A percentile compares a stretch with the other conserved stretches of the same genome.
phyloP scores from a whole-genome alignment of 2,113 vertebrate genomes.

The Hemicordylus capensis region DNA sequence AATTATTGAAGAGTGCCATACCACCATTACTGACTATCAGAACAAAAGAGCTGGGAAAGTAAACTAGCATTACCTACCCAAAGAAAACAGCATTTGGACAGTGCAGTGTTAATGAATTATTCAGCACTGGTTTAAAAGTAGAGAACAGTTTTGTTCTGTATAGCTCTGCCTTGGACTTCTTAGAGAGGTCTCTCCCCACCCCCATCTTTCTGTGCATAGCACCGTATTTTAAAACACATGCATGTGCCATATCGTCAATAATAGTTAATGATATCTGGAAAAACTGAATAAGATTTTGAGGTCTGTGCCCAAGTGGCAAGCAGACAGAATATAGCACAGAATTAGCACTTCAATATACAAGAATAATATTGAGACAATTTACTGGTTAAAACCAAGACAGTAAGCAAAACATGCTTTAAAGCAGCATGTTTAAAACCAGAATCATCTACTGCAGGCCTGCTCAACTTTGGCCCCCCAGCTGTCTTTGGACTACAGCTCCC shows the following conservation, averaged over 20 bases:
- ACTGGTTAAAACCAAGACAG: too few species aligned
- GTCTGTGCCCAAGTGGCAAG: not conserved
- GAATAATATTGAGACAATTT: too few species aligned
- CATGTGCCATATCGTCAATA: fast-evolving
- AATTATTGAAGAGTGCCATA: constrained; percentile 76
- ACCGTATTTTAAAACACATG: not conserved
- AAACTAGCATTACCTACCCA: constrained; percentile 77
- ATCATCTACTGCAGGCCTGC: too few species aligned
- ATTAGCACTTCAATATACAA: not conserved
- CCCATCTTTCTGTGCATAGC: not conserved
- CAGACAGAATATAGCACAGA: not conserved
- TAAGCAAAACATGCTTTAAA: too few species aligned
- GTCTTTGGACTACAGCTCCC: too few species aligned
- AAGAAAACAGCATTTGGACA: constrained; percentile 80
- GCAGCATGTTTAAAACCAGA: too few species aligned
- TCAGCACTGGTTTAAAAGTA: constrained; percentile 77
- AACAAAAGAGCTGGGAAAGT: constrained; percentile 72
- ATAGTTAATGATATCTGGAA: fast-evolving
- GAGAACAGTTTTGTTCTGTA: constrained; percentile 23
- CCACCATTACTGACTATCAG: constrained; percentile 75
- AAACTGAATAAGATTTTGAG: not conserved
- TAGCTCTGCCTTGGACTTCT: constrained; percentile 46
- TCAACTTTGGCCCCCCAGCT: too few species aligned
- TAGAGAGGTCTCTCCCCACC: not conserved
- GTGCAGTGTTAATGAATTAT: constrained; percentile 83